Evolutionary conservation across 2,113 vertebrate species (phyloP).

Genomic region (Muntiacus reevesi): DNA sequence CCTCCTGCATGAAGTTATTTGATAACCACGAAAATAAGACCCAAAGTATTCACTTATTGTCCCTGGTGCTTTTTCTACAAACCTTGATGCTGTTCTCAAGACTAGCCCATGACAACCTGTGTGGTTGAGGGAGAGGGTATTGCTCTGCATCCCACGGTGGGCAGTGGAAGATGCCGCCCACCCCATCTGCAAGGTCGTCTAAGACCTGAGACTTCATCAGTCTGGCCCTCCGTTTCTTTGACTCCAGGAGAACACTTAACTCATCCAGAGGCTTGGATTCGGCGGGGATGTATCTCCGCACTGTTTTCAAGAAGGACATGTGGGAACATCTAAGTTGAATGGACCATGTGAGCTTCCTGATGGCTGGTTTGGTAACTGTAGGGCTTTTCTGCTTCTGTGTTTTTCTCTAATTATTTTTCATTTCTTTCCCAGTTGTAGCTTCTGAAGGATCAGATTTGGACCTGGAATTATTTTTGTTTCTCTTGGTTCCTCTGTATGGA

Average conservation of each 20-base stretch:
- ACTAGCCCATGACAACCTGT: neutral
- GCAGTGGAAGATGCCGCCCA: accelerated
- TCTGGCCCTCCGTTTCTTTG: neutral
- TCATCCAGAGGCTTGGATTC: neutral
- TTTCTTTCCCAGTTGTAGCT: neutral
- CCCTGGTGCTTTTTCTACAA: neutral
- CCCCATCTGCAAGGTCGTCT: neutral
- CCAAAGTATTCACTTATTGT: neutral
- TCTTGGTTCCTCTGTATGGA: neutral
- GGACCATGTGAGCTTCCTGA: neutral
- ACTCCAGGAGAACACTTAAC: accelerated
- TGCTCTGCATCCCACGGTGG: neutral
- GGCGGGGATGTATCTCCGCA: neutral
- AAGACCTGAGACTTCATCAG: neutral
- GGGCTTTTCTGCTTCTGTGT: neutral
- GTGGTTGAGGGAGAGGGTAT: no score
- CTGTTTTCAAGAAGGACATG: neutral
- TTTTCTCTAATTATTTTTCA: accelerated
- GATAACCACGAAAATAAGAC: neutral
- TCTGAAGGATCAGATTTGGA: neutral
- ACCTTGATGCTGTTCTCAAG: neutral
- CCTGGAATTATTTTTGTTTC: neutral
- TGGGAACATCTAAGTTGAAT: accelerated
- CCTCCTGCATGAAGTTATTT: neutral
- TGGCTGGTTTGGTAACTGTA: accelerated